Evolutionary conservation across 2,797 vertebrate genomes (phyloP).

Genomic region (Ctenosaura bakeri): DNA sequence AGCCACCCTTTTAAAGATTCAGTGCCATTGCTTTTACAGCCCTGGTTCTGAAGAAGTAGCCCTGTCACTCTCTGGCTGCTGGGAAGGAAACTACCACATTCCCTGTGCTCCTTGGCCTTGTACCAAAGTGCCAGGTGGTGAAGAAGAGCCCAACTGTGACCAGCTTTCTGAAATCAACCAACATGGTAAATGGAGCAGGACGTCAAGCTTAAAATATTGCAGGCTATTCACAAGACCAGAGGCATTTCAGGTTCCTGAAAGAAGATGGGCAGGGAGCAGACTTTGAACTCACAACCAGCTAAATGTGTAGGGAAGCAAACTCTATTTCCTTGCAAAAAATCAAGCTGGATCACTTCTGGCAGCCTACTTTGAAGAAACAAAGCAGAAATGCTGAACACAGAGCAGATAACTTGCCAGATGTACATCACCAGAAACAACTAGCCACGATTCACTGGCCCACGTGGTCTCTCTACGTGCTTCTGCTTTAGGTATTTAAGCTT

Average conservation of each 20-base stretch:
- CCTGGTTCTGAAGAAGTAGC: rapidly evolving
- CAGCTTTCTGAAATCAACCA: constrained; percentile 74
- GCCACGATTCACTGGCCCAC: no score
- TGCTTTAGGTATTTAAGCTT: constrained; percentile 16
- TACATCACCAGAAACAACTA: neutral
- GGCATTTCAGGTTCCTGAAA: constrained; percentile 69
- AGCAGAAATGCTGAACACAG: neutral
- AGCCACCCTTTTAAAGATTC: neutral
- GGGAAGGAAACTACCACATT: constrained; percentile 44
- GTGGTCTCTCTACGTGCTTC: no score
- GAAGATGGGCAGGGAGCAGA: neutral
- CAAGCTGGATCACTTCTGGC: neutral
- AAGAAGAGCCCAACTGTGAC: constrained; percentile 57
- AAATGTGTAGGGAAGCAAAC: neutral
- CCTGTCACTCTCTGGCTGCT: constrained; percentile 18
- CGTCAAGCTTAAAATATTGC: constrained; percentile 78
- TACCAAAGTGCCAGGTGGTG: constrained; percentile 10
- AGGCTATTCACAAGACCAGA: constrained; percentile 62
- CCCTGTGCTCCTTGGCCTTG: constrained; percentile 49
- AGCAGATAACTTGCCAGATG: neutral
- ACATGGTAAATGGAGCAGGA: constrained; percentile 68
- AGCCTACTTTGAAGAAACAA: neutral
- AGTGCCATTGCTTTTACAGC: neutral
- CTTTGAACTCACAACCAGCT: neutral
- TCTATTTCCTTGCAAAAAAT: neutral